phyloP scores from a whole-genome alignment of 1,140 invertebrate species.

The Pemphigus obesinymphae region DNA sequence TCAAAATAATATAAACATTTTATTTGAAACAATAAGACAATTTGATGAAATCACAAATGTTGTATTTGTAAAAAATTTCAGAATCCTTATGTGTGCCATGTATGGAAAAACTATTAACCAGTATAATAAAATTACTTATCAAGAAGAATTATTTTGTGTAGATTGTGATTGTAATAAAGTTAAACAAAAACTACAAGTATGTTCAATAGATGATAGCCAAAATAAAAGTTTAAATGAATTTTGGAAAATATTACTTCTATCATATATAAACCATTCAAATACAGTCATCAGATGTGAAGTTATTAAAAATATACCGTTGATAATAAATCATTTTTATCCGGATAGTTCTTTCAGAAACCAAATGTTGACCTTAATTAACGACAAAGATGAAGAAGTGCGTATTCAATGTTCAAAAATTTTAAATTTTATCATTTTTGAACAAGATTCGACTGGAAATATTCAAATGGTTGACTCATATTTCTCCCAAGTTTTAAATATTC shows the following conservation, averaged over 20 bases:
- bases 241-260: slow-evolving; percentile 30
- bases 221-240: neutral
- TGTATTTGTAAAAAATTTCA: neutral
- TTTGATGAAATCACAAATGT: slow-evolving; percentile 13
- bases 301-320: slow-evolving; percentile 8
- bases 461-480: slow-evolving; percentile 11
- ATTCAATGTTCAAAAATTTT: slow-evolving; percentile 31
- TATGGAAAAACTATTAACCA: slow-evolving; percentile 9
- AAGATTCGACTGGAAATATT: slow-evolving; percentile 7
- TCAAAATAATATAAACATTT: neutral
- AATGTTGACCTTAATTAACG: slow-evolving; percentile 15
- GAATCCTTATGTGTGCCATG: slow-evolving; percentile 24
- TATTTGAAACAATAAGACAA: slow-evolving; percentile 22
- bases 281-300: slow-evolving; percentile 24
- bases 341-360: slow-evolving; percentile 24
- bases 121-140: neutral
- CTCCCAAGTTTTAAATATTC: neutral
- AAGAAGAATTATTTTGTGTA: slow-evolving; percentile 29
- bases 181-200: neutral
- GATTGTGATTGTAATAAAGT: slow-evolving; percentile 7
- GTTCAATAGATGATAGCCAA: neutral
- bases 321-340: slow-evolving; percentile 28
- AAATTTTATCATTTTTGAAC: slow-evolving; percentile 24
- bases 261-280: slow-evolving; percentile 23
- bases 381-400: slow-evolving; percentile 18